Base-by-base conservation (phyloP, 2,113 vertebrate genomes). In the Myotis yumanensis region DNA sequence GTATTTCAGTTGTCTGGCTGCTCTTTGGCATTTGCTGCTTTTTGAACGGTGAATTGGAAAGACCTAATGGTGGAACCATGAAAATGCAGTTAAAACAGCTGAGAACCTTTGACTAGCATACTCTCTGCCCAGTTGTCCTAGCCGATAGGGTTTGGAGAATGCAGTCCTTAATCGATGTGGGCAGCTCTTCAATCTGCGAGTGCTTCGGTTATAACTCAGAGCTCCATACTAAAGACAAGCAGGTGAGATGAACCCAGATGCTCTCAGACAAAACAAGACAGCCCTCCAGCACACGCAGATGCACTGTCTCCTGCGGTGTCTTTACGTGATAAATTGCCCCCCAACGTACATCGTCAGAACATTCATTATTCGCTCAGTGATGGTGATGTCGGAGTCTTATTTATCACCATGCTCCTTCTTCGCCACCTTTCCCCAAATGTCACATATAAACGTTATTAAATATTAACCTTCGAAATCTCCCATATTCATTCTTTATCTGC, bases 381-480 rank as follows among this genome's bases (percentile, higher is more conserved):
- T 0, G 20, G 37, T 11, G 51, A 59, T 30, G 48, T n/a, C 66
- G 46, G 95, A 43, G 62, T 35, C 77, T 76, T 93, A 72, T 87
- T 92, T 68, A 62, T 52, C 80, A 64, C 46, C 9, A 23, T 15
- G 73, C 40, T 93, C 72, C 72, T 75, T 51, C 37, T 35, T 76
- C 40, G 12, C 52, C 51, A 46, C 25, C 7, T 52, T 71, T 86
- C 2, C 86, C 91, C 83, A 54, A 81, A 62, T 82, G 75, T 80
- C 86, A 66, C 20, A 37, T 48, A 22, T n/a, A 96, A 89, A 75
- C 22, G 20, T 77, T 68, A 89, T 66, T 75, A 79, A 95, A 81
- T 20, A 87, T 32, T 54, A 85, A 64, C 54, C 48, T 77, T 54
- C 73, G 46, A 30, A 64, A 30, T 69, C 62, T n/a, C 82, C 62